phyloP scores from a whole-genome alignment of 2,797 vertebrate species.

The Bradypus variegatus region DNA sequence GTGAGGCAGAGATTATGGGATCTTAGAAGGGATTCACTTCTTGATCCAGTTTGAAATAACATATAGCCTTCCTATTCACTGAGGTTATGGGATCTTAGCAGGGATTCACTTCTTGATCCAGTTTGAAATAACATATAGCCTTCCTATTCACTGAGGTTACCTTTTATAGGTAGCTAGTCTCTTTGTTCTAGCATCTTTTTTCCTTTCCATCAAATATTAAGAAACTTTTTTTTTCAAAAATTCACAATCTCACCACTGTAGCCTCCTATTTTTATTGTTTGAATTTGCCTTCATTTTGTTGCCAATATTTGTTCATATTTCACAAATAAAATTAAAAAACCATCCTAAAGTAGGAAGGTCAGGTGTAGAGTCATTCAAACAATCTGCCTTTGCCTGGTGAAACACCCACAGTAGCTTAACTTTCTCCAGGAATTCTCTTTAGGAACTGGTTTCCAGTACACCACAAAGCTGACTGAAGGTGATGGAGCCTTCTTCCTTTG shows the following conservation, averaged over 20 bases:
- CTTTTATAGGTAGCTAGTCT: background rate
- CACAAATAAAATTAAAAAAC: background rate
- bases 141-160: background rate
- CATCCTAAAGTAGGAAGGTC: background rate
- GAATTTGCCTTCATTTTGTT: background rate
- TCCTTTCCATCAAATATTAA: background rate
- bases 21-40: background rate
- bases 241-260: rapidly evolving
- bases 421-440: background rate
- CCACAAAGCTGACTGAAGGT: background rate
- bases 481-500: background rate
- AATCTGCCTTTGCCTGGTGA: background rate
- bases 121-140: background rate
- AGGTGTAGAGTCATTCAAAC: background rate
- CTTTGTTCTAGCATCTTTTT: background rate
- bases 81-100: rapidly evolving
- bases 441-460: background rate
- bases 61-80: background rate
- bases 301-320: background rate
- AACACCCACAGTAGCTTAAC: background rate
- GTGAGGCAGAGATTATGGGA: rapidly evolving
- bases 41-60: background rate
- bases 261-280: background rate
- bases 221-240: background rate
- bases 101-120: background rate